These are phyloP conservation scores for Ceratosolen fusciceps DNA, from an alignment of 1,140 invertebrate genomes.

Conservation along the genomic window DNA sequence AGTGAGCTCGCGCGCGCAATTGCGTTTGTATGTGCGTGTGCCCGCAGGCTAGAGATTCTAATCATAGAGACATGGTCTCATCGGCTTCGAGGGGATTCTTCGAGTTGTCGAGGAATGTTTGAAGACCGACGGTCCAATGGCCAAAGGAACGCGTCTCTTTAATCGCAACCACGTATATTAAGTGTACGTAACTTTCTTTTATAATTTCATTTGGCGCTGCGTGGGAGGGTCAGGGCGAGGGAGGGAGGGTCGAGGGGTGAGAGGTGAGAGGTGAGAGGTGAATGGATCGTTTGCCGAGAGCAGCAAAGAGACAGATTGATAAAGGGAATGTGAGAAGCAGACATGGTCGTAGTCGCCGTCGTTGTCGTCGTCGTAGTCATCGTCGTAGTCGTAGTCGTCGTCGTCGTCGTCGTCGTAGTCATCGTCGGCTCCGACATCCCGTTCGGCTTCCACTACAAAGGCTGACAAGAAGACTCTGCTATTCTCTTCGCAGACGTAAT, in stretches of 20 bases:
- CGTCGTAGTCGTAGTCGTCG: too few relatives aligned
- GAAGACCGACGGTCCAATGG: background rate
- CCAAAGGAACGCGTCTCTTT: background rate
- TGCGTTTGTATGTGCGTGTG: too few relatives aligned
- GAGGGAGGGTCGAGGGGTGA: too few relatives aligned
- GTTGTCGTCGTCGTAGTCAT: too few relatives aligned
- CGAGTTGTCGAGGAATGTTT: background rate
- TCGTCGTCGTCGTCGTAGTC: too few relatives aligned
- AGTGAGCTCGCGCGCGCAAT: too few relatives aligned
- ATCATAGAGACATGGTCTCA: background rate
- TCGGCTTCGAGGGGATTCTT: background rate
- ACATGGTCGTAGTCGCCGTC: too few relatives aligned
- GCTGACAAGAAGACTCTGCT: conserved; percentile 6
- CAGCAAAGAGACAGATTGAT: background rate
- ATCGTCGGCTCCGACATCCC: background rate
- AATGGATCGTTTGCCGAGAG: too few relatives aligned
- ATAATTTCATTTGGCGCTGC: conserved; percentile 39
- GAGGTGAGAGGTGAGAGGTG: too few relatives aligned
- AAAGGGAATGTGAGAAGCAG: background rate
- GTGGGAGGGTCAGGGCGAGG: too few relatives aligned
- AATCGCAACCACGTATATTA: background rate
- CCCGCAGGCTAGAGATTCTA: too few relatives aligned
- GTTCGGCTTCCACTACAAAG: background rate
- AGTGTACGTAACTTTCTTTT: background rate
- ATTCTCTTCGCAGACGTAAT: background rate